phyloP scores from a whole-genome alignment of 2,888 invertebrate genomes.

The Chrysolina haemoptera region DNA sequence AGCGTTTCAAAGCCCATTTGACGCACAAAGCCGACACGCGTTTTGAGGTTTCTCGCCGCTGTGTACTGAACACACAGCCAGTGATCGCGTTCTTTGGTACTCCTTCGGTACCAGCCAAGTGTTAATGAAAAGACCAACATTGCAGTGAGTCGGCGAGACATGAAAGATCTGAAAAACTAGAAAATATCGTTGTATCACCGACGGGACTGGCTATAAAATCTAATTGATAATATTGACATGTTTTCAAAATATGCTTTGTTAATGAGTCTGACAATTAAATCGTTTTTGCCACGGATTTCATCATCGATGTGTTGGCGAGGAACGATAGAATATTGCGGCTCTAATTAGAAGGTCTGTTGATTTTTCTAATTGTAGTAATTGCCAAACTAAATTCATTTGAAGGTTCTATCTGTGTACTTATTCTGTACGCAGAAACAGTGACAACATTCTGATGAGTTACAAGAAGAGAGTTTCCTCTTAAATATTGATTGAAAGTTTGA shows the following conservation, averaged over 20 bases:
- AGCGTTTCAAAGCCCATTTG: conserved; percentile 38
- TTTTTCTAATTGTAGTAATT: no score
- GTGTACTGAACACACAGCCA: conserved; percentile 52
- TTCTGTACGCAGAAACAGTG: no score
- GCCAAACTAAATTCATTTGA: no score
- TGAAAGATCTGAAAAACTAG: conserved; percentile 46
- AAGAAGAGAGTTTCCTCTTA: no score
- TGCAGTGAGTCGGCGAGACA: conserved; percentile 49
- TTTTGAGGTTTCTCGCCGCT: conserved; percentile 51
- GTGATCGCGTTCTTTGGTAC: conserved; percentile 58
- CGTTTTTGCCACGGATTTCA: conserved; percentile 8
- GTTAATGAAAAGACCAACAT: conserved; percentile 60
- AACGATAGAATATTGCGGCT: not conserved
- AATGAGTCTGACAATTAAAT: conserved; percentile 36
- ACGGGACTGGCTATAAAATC: conserved; percentile 35
- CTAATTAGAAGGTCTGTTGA: no score
- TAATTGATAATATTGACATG: conserved; percentile 42
- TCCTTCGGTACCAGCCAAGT: conserved; percentile 45
- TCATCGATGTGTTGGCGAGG: not conserved
- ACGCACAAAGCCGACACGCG: conserved; percentile 47
- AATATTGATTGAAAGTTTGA: no score
- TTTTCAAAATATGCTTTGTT: conserved; percentile 35
- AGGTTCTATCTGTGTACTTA: no score
- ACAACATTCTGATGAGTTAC: no score
- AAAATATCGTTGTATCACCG: conserved; percentile 35